These are phyloP conservation scores for Argya squamiceps DNA, from an alignment of 2,797 vertebrate genomes.

Conservation along the genomic window DNA sequence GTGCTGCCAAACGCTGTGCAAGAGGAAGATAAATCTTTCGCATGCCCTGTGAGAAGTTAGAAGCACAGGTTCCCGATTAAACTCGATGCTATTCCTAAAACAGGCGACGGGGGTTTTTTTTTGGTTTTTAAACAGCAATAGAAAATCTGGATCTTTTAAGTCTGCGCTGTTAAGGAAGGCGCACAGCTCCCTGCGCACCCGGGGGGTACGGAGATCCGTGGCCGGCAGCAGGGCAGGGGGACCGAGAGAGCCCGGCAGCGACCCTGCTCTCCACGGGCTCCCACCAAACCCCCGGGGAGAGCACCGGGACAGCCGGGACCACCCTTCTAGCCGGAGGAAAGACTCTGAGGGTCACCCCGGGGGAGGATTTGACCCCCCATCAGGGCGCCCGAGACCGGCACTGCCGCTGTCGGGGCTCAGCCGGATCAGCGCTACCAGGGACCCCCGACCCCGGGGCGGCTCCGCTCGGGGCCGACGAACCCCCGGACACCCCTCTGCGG, in stretches of 20 bases:
- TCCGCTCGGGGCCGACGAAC: neutral
- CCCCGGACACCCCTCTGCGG: neutral
- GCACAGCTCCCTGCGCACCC: neutral
- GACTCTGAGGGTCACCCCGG: accelerated
- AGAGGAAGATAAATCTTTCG: neutral
- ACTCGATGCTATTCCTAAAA: neutral
- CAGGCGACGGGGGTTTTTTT: too few relatives aligned
- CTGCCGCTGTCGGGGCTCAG: neutral
- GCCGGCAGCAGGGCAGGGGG: neutral
- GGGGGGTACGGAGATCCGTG: neutral
- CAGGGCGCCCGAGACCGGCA: neutral
- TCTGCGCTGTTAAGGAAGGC: neutral
- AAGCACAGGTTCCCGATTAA: neutral
- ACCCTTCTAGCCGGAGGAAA: neutral
- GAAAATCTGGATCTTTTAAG: neutral
- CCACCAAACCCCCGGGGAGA: accelerated
- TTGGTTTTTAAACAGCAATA: neutral
- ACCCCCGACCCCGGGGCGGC: neutral
- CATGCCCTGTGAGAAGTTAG: neutral
- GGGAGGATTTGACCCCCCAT: neutral
- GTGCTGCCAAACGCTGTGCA: neutral
- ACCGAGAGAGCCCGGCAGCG: too few relatives aligned
- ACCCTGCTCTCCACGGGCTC: too few relatives aligned
- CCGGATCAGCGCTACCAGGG: neutral
- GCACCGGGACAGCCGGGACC: neutral